A percentile compares a stretch with the other conserved stretches of the same genome.
Conservation (phyloP, 2,888 invertebrate genomes). For the Ecliptopera silaceata region DNA sequence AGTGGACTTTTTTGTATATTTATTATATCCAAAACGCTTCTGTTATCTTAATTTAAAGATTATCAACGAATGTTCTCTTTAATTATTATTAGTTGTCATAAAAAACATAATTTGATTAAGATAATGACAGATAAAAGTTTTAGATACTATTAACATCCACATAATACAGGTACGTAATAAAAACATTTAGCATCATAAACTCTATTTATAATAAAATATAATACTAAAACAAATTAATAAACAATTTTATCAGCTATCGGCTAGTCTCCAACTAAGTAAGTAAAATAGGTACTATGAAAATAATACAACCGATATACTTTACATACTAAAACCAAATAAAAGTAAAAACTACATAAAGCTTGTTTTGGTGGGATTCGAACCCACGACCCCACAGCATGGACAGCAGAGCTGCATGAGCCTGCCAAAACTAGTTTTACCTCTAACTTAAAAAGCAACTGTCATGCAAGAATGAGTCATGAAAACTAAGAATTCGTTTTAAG, state of each 20-base stretch:
- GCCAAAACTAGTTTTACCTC: no score
- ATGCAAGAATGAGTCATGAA: slow-evolving; percentile 32
- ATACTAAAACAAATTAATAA: slow-evolving; percentile 4
- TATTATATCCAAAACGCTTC: slow-evolving; percentile 55
- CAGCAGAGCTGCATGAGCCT: no score
- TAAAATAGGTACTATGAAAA: no score
- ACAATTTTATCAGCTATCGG: no score
- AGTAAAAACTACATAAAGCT: no score
- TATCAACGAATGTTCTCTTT: slow-evolving; percentile 46
- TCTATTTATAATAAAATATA: slow-evolving; percentile 16
- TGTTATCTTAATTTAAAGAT: slow-evolving; percentile 47
- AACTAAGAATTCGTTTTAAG: slow-evolving; percentile 37
- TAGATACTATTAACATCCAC: slow-evolving; percentile 24
- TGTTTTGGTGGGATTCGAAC: no score
- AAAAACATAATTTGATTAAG: slow-evolving; percentile 41
- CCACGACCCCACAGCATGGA: no score
- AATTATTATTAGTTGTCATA: slow-evolving; percentile 44
- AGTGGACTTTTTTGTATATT: slow-evolving; percentile 59
- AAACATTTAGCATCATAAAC: slow-evolving; percentile 17
- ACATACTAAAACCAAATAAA: no score
- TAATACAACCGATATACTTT: no score
- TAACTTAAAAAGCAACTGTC: slow-evolving; percentile 14
- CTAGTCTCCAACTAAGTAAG: no score
- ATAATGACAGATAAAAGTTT: slow-evolving; percentile 36
- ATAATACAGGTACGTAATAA: slow-evolving; percentile 9